Evolutionary conservation across 2,888 invertebrate genomes (phyloP).

Genomic region (Cephus runcator): DNA sequence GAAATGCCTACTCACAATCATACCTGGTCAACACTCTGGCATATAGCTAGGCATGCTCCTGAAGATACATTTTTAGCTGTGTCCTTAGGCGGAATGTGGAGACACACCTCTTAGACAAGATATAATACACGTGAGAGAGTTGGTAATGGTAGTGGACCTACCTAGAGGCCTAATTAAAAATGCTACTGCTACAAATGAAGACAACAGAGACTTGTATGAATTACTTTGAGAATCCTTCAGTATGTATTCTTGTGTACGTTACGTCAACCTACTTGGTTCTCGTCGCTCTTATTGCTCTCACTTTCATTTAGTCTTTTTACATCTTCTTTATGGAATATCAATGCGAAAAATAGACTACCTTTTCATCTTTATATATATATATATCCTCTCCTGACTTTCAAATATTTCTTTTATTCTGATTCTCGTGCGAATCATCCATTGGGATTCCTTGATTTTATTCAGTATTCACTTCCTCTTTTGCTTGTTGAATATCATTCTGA

Average conservation of each 20-base stretch:
- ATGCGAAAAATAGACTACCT: neutral
- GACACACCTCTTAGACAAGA: neutral
- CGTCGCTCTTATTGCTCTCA: too few species aligned
- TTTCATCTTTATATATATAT: neutral
- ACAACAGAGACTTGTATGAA: constrained; percentile 12
- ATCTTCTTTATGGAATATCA: neutral
- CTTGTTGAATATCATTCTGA: neutral
- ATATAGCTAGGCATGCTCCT: too few species aligned
- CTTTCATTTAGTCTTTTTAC: too few species aligned
- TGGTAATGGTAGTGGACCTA: neutral
- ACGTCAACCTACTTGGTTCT: neutral
- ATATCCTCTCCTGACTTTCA: neutral
- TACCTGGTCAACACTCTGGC: too few species aligned
- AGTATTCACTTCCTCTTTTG: neutral
- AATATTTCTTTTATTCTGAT: neutral
- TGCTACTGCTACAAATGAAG: constrained; percentile 13
- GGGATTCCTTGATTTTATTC: neutral
- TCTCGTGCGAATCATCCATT: neutral
- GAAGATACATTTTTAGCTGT: too few species aligned
- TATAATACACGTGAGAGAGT: neutral
- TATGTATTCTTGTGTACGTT: neutral
- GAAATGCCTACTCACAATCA: too few species aligned
- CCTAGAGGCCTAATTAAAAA: constrained; percentile 20
- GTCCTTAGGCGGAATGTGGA: neutral
- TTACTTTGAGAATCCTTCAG: constrained; percentile 1